A percentile compares a stretch with the other conserved stretches of the same genome.
These are phyloP conservation scores for Aricia artaxerxes DNA, from an alignment of 2,888 invertebrate genomes.

Conservation along the genomic window DNA sequence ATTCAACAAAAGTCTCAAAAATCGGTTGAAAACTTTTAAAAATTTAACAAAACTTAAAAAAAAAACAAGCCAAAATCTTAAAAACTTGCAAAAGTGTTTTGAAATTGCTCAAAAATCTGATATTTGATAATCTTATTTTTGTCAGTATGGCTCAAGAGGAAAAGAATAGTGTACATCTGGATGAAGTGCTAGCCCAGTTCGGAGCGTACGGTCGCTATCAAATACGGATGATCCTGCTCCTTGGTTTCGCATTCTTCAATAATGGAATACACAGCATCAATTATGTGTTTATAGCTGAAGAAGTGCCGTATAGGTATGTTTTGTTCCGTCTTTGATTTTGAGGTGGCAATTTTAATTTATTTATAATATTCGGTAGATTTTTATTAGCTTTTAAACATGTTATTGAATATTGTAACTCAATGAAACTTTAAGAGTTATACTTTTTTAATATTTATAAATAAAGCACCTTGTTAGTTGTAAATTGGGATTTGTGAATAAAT, in stretches of 20 bases:
- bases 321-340: background rate
- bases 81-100: background rate
- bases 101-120: background rate
- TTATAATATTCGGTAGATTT: no score
- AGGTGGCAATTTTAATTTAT: no score
- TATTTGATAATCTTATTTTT: background rate
- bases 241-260: conserved; percentile 46
- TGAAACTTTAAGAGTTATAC: no score
- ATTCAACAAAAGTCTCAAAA: background rate
- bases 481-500: no score
- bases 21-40: background rate
- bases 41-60: background rate
- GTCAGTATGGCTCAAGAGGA: conserved; percentile 34
- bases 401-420: no score
- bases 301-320: conserved; percentile 45
- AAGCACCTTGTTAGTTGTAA: no score
- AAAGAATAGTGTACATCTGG: conserved; percentile 43
- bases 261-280: conserved; percentile 49
- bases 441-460: no score
- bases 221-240: conserved; percentile 42
- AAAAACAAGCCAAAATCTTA: no score
- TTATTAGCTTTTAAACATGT: no score
- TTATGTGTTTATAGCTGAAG: conserved; percentile 47
- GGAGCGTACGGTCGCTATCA: conserved; percentile 45
- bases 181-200: conserved; percentile 46